Evolutionary conservation across 64 coral and sea anemone genomes (phyloP), one percentile per base, ranked within the genome.

Genomic region (Pocillopora verrucosa): DNA sequence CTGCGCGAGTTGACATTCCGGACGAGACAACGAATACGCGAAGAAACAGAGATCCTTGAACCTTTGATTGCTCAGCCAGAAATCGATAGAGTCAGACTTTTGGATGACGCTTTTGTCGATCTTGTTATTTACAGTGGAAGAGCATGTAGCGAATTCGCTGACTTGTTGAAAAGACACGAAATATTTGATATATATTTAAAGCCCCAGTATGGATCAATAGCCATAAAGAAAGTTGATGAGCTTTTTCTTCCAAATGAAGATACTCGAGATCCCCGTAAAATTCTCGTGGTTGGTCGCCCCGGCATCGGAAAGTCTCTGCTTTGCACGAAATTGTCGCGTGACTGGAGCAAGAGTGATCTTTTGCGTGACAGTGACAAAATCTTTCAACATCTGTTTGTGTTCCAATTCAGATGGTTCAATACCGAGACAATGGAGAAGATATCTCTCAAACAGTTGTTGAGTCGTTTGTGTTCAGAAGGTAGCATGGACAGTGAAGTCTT

Each of bases 231-330:
- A 22, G 16, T 78, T 22, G 60, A 67, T 15, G 87, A 88, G 22
- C 58, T 88, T 4, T 41, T 88, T 19, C 34, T 68, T 78, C 75
- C 87, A 7, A 87, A 87, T 34, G 6, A 75, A 30, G 74, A 88
- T 45, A 78, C 60, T 36, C 6, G 24, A 61, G 58, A 76, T 56
- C 75, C 73, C 56, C 87, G 74, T 4, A 88, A 68, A 77, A 88
- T 88, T 65, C 87, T 88, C 57, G 60, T 88, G 24, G 14, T 88
- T 67, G 87, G 87, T 76, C 34, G 87, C 63, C 87, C 87, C 16
- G 87, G 87, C 12, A 68, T 88, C 16, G 87, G 87, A 77, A 88
- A 88, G 36, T 64, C 87, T 67, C 56, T 67, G 60, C 14, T 88
- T 9, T 88, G 87, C 16, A 25, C 25, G 25, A 88, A 88, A 56